Evolutionary conservation across 2,888 invertebrate genomes (phyloP), one percentile per base, ranked within the genome.

Genomic region (Latheticus oryzae): DNA sequence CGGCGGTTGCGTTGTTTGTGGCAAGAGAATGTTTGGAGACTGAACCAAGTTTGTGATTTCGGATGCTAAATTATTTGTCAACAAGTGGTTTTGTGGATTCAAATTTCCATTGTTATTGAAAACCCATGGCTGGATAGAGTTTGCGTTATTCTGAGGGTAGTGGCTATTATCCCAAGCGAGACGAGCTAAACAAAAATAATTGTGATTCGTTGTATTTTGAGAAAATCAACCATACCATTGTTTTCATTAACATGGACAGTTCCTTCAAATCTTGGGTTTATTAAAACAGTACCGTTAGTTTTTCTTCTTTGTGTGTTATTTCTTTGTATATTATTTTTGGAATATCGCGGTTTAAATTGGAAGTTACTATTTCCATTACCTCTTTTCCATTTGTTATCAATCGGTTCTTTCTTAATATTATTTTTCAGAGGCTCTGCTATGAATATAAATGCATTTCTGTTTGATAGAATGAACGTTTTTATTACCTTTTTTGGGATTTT

Each of bases 251-350:
- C 24, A 7, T 47, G 42, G n/a, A 61, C 54, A 8, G 45, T 33
- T 3, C 61, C 61, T 32, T 45, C 42, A 26, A 55, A 61, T 35
- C 52, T 61, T 12, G 61, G 61, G n/a, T 61, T 61, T 2, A 61
- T 55, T n/a, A 58, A 37, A 26, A 61, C 54, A 2, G 61, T 61
- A n/a, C 52, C 52, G 7, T 51, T n/a, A n/a, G n/a, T n/a, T n/a
- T n/a, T 57, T 43, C 56, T 3, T 8, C 50, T 8, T n/a, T n/a
- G n/a, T n/a, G n/a, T n/a, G n/a, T n/a, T n/a, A n/a, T n/a, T n/a
- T 16, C 38, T 26, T 26, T 30, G 35, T 2, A 2, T 12, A 8
- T 50, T 50, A 8, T 23, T 24, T 11, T 35, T 48, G 9, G 3
- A n/a, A 9, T 19, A 30, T 9, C 26, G 24, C 1, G 13, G 17